Evolutionary conservation across 2,797 vertebrate genomes (phyloP), one percentile per base, ranked within the genome.

Genomic region (Poecilia picta): DNA sequence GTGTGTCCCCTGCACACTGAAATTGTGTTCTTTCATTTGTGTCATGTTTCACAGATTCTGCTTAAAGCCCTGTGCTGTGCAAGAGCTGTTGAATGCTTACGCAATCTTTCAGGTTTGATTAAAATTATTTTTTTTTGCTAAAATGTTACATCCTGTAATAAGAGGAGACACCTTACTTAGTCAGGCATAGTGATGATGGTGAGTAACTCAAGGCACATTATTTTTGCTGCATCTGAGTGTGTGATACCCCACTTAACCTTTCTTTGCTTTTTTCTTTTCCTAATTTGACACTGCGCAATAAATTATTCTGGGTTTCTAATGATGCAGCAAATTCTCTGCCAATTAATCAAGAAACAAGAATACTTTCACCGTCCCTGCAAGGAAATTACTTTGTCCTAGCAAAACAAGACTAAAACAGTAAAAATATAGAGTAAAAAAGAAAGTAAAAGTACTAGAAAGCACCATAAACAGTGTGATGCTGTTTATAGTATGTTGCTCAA

Each of bases 271-370:
- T 25, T 46, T 82, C 46, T 81, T 87, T 83, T 85, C 71, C 73
- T 64, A 91, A 89, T 83, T 76, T 73, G 86, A 91, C 81, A 75
- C 87, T 77, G 85, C 72, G 74, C 77, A 53, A 5, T 83, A 77
- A 41, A 72, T 80, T 83, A 23, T 75, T 72, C 53, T 72, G 46
- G 43, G 53, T 71, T 80, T 85, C 74, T 47, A 72, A 81, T 33
- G 74, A 81, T 75, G 71, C 62, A 81, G 83, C 77, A 79, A 77
- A 71, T 70, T 83, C 51, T 77, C 53, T n/a, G 12, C n/a, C 11
- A 57, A 57, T 28, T 57, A 4, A 57, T 57, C 53, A 57, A 57
- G 53, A 57, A 57, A n/a, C 53, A 57, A 57, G 53, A 13, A 12
- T 57, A 28, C 11, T 13, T 57, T n/a, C 8, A 53, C 51, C 0